phyloP scores from a whole-genome alignment of 2,888 invertebrate genomes.

The Drosophila formosana region DNA sequence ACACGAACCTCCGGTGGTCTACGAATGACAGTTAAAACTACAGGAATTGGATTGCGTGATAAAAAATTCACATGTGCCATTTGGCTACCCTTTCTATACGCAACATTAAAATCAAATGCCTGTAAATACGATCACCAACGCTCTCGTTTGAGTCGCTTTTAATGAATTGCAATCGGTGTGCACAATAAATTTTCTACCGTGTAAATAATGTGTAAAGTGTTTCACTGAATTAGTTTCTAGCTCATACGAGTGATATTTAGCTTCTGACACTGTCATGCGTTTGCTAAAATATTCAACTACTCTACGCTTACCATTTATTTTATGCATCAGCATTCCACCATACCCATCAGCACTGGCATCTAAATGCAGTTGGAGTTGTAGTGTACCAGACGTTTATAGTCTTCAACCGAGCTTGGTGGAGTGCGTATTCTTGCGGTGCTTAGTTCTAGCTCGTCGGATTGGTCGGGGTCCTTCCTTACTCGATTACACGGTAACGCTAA shows the following conservation, averaged over 20 bases:
- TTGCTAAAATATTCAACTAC: slow-evolving; percentile 6
- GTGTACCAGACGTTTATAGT: too few species aligned
- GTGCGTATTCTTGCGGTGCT: too few species aligned
- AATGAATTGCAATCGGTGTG: slow-evolving; percentile 1
- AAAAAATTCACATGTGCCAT: background rate
- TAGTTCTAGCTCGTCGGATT: too few species aligned
- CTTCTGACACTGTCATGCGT: slow-evolving; percentile 16
- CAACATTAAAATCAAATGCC: background rate
- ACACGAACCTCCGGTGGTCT: too few species aligned
- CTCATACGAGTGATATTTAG: slow-evolving; percentile 30
- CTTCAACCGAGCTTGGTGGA: too few species aligned
- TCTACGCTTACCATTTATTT: too few species aligned
- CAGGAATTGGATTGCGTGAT: slow-evolving; percentile 8
- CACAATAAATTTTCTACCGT: background rate
- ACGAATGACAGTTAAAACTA: slow-evolving; percentile 17
- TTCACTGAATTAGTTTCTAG: slow-evolving; percentile 35
- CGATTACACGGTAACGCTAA: too few species aligned
- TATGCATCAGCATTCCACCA: too few species aligned
- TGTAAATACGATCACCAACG: slow-evolving; percentile 3
- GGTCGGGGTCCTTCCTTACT: too few species aligned
- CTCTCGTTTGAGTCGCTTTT: background rate
- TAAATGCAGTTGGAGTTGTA: too few species aligned
- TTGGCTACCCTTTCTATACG: background rate
- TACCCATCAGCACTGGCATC: too few species aligned
- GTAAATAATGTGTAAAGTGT: slow-evolving; percentile 38